Base-by-base conservation (phyloP, 1,140 invertebrate genomes). In the Plodia interpunctella region DNA sequence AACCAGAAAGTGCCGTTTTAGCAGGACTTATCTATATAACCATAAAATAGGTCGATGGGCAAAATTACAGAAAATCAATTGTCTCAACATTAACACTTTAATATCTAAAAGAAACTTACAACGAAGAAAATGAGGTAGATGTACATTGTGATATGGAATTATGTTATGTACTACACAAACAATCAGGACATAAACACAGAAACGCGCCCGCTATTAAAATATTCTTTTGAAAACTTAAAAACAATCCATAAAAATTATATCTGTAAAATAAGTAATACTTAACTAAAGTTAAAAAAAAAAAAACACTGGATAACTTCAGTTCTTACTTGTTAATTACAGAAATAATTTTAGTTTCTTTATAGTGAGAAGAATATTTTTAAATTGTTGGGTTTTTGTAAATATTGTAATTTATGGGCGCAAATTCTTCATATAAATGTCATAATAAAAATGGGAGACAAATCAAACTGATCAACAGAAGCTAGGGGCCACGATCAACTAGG, bases 121-220 rank as follows among this genome's bases (percentile, higher is more conserved):
- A 85, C 80, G 75, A 83, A 80, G 70, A 80, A 83, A 85, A 87
- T 88, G 83, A 88, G 85, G 85, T 88, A 88, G 85, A 85, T 87
- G 79, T 55, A 60, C 65, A 85, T 86, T 87, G 83, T 88, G 85
- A 88, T 88, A 87, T 88, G 85, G 80, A 85, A 79, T 80, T 72
- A 73, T 70, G 64, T 76, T 78, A 73, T 71, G 63, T 76, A 79
- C 70, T 70, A 55, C 56, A 15, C 56, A 15, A 57, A 63, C 49
- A 44, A 49, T 55, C 51, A 59, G 21, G 50, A 35, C 30, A 54
- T 54, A 55, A 59, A 18, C 54, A 20, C 38, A 50, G 32, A 49
- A 32, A 32, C 53, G 50, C 20, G 35, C 18, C 30, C 21, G 9
- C n/a, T 3, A 25, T 3, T 25, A 25, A 25, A 25, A 25, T 25